A percentile compares a stretch with the other conserved stretches of the same genome.
Evolutionary conservation across 2,113 vertebrate genomes (phyloP).

Genomic region (Hipposideros armiger): DNA sequence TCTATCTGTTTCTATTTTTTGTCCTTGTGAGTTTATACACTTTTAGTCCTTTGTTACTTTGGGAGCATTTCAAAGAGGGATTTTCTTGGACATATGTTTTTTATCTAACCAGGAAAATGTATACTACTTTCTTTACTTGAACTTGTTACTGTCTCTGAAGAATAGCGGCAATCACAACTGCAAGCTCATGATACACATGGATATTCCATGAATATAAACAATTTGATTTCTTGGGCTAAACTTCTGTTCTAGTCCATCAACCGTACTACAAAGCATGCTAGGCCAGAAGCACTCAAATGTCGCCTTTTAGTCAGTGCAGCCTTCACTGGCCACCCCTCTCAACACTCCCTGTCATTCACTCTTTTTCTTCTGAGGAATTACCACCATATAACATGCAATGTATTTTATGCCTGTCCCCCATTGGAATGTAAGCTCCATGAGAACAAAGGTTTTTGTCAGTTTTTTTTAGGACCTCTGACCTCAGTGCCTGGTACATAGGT

Average conservation of each 20-base stretch:
- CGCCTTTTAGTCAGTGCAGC: background rate
- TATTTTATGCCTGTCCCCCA: background rate
- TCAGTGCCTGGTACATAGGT: background rate
- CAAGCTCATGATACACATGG: background rate
- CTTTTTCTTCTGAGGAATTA: conserved; percentile 39
- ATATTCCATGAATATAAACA: conserved; percentile 26
- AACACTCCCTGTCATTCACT: background rate
- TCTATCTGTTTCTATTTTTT: background rate
- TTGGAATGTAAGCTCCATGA: background rate
- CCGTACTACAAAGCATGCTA: background rate
- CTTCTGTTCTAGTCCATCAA: background rate
- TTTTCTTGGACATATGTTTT: conserved; percentile 62
- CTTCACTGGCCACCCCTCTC: background rate
- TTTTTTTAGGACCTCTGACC: conserved; percentile 26
- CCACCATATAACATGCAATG: background rate
- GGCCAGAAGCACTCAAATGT: conserved; percentile 8
- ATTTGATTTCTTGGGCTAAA: conserved; percentile 31
- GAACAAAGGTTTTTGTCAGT: background rate
- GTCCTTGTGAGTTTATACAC: conserved; percentile 32
- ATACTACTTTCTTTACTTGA: conserved; percentile 19
- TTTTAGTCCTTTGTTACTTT: conserved; percentile 57
- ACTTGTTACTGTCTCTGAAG: conserved; percentile 54
- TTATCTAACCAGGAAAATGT: conserved; percentile 32
- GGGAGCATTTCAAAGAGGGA: background rate
- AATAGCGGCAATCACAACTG: background rate